Evolutionary conservation across 2,888 invertebrate genomes (phyloP).

Genomic region (Ichneumon xanthorius): DNA sequence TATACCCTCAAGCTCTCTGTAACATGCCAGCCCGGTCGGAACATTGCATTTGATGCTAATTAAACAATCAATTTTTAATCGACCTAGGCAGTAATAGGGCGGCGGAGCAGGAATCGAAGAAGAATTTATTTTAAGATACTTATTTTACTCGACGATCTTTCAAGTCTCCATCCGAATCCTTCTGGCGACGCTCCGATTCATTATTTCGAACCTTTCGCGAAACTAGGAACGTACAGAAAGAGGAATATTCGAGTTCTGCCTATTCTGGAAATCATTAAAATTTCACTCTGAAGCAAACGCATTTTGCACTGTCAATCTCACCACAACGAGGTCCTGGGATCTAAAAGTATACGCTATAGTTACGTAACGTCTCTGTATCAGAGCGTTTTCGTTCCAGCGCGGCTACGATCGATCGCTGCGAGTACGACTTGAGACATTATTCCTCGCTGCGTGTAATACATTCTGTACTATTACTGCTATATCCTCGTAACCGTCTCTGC

Average conservation of each 20-base stretch:
- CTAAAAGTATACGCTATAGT: background rate
- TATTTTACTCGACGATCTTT: background rate
- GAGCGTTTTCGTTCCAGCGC: background rate
- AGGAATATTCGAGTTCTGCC: background rate
- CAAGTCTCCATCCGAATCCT: background rate
- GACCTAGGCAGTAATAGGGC: constrained; percentile 28
- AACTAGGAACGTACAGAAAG: background rate
- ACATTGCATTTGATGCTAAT: constrained; percentile 71
- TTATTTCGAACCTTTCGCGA: background rate
- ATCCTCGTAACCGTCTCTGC: constrained; percentile 31
- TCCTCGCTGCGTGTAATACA: constrained; percentile 58
- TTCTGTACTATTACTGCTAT: constrained; percentile 52
- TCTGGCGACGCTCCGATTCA: background rate
- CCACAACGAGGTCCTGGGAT: background rate
- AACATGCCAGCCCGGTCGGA: background rate
- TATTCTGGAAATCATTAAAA: background rate
- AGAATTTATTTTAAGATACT: background rate
- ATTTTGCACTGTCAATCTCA: background rate
- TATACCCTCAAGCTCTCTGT: background rate
- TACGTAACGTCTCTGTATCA: background rate
- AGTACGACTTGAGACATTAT: constrained; percentile 62
- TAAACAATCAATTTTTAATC: constrained; percentile 72
- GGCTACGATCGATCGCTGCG: constrained; percentile 47
- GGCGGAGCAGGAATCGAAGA: background rate
- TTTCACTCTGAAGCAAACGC: background rate